Base-by-base conservation (phyloP, 2,888 invertebrate species). In the Ramazzottius varieornatus region DNA sequence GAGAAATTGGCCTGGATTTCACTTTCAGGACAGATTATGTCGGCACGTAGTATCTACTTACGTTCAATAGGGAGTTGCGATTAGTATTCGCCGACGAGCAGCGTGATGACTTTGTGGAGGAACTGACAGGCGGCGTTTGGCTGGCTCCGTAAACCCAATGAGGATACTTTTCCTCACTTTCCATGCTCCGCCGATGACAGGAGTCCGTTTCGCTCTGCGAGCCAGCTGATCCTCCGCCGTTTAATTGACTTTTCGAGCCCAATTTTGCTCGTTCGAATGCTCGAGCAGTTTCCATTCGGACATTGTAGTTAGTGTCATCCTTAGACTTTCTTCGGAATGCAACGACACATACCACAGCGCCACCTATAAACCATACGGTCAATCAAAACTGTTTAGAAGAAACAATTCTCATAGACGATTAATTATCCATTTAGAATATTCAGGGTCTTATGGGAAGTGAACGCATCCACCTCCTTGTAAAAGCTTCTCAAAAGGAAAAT, bases 221-320 rank as follows among this genome's bases (percentile, higher is more conserved):
- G 54, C 54, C 54, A 4, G n/a, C 4, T 13, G 13, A 8, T 20
- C 20, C 40, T 4, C 54, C 54, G n/a, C 8, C n/a, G 54, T 8
- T 24, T 54, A 54, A 54, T 54, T 54, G 54, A 29, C 54, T 54
- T 54, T 54, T 54, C n/a, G 54, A 54, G 54, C 54, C 54, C 8
- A n/a, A n/a, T n/a, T n/a, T n/a, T n/a, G 8, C 40, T 24, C 54
- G 54, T n/a, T 54, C 2, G 29, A 65, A 65, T 8, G 63, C 46
- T 2, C 65, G 33, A 13, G 33, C 40, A 13, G 65, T 46, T 63
- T 65, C 65, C 8, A 46, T n/a, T 4, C 65, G 65, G 32, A 65
- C 65, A 29, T 65, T 65, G 65, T 65, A 65, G 65, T n/a, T 46
- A 29, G 64, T 64, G 29, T 65, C 63, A 13, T 65, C 65, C 20